Base-by-base conservation (phyloP, 2,113 vertebrate genomes). In the Lampris megalopsis region DNA sequence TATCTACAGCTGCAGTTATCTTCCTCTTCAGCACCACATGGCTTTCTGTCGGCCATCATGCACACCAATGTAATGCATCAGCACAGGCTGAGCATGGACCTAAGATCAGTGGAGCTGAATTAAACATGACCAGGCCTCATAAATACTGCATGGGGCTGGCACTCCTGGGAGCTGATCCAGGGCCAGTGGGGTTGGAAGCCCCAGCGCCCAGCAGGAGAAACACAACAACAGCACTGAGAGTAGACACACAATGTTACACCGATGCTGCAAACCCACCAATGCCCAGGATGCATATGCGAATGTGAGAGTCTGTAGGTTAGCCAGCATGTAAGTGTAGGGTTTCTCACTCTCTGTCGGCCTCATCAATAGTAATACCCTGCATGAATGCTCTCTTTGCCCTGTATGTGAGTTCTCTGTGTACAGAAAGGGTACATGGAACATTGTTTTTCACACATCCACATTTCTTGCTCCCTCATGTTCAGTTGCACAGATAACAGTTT, bases 111-210 rank as follows among this genome's bases (percentile, higher is more conserved):
- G 79, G 82, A 86, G 82, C 83, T 93, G 92, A 94, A 95, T 94
- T 93, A 95, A 94, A 92, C 92, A 94, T 94, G 81, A 71, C 75
- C 80, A 11, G 65, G 68, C 87, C 73, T 93, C 84, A 93, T 94
- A 89, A 93, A 94, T 94, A 91, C 80, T 93, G 91, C 88, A 93
- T 84, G 42, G 71, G 47, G 75, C 81, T 72, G 65, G 74, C 83
- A 81, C 87, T 86, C 85, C 58, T 78, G 87, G 78, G 85, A 85
- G 87, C 85, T 86, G 88, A 89, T 91, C 84, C 56, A 69, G 82
- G 87, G 79, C 86, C 90, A 83, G 87, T 83, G 83, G 89, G 77
- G 86, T 80, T 81, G 80, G 82, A 85, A 89, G 82, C 79, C 82
- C 83, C 87, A 71, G 59, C 35, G 77, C 88, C 75, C 89, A 92